phyloP scores from a whole-genome alignment of 1,140 invertebrate genomes.

The Varroa destructor region DNA sequence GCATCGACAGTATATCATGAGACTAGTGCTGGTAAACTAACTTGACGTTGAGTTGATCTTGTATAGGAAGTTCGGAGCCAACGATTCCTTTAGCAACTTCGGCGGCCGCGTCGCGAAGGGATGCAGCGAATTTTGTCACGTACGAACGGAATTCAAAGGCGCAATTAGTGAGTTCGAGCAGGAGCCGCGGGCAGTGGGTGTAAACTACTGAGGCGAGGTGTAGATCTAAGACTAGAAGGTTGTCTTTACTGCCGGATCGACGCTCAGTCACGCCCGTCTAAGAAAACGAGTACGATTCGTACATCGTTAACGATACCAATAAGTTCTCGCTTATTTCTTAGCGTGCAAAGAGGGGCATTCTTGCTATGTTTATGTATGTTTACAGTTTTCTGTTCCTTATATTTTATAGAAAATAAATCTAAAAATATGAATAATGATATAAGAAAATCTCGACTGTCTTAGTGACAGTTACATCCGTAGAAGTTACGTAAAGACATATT shows the following conservation, averaged over 20 bases:
- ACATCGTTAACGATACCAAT: too few relatives aligned
- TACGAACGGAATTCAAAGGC: slow-evolving; percentile 58
- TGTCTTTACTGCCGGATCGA: not conserved
- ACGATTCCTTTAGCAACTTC: slow-evolving; percentile 85
- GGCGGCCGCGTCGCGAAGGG: slow-evolving; percentile 72
- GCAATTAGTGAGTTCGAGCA: slow-evolving; percentile 68
- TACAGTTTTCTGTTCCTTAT: too few relatives aligned
- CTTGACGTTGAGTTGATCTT: slow-evolving; percentile 29
- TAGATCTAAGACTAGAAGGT: slow-evolving; percentile 49
- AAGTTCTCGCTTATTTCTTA: too few relatives aligned
- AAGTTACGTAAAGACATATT: too few relatives aligned
- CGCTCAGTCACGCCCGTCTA: too few relatives aligned
- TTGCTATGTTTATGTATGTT: too few relatives aligned
- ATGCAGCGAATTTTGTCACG: slow-evolving; percentile 57
- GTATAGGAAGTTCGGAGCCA: slow-evolving; percentile 36
- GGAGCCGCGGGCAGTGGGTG: slow-evolving; percentile 69
- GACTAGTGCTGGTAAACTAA: not conserved
- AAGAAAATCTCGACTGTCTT: too few relatives aligned
- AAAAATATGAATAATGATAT: too few relatives aligned
- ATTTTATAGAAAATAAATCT: too few relatives aligned
- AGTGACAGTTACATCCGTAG: too few relatives aligned
- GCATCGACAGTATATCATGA: not conserved
- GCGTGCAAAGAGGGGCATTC: too few relatives aligned
- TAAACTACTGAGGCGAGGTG: slow-evolving; percentile 83
- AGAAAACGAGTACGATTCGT: too few relatives aligned